Conservation (phyloP, 2,113 vertebrate genomes). For the Sigmodon hispidus region DNA sequence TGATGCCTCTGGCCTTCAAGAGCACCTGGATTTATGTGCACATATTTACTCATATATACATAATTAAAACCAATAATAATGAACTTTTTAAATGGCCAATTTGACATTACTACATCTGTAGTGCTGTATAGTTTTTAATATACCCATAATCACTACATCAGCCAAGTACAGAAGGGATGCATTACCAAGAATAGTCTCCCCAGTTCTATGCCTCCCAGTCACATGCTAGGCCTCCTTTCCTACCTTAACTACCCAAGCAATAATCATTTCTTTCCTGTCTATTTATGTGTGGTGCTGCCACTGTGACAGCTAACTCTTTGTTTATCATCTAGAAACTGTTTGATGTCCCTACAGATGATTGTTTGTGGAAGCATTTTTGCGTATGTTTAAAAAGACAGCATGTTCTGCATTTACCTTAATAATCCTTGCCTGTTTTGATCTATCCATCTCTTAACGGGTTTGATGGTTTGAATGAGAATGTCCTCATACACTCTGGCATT, state of each 20-base stretch:
- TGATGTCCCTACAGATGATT: neutral
- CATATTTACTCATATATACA: neutral
- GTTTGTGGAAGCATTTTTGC: neutral
- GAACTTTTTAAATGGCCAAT: neutral
- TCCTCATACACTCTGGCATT: neutral
- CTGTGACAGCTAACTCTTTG: neutral
- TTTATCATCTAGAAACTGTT: neutral
- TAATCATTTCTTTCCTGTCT: neutral
- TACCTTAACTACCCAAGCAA: neutral
- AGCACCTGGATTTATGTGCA: neutral
- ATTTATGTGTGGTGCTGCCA: neutral
- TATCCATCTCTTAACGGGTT: neutral
- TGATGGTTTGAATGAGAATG: neutral
- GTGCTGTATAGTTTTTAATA: neutral
- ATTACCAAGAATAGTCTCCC: neutral
- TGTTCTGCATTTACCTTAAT: neutral
- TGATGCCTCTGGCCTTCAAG: neutral
- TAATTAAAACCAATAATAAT: neutral
- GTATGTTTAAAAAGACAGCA: neutral
- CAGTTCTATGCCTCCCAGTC: accelerated
- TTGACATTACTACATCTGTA: neutral
- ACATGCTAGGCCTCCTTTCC: neutral
- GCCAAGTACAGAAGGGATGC: neutral
- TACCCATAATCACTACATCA: neutral
- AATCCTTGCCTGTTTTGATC: neutral